phyloP scores from a whole-genome alignment of 2,113 vertebrate genomes.

The Thunnus thynnus region DNA sequence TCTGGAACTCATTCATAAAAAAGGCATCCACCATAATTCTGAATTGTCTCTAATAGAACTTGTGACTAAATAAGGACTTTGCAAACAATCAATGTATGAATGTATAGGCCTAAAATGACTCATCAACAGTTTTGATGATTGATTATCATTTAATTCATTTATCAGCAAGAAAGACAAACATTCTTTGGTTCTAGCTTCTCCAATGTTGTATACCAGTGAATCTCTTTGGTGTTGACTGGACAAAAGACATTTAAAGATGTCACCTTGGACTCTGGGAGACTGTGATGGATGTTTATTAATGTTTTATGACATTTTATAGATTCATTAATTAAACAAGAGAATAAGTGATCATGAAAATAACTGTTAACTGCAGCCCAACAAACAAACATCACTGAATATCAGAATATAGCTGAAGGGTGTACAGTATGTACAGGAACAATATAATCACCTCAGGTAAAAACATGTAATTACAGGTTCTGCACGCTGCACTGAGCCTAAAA shows the following conservation, averaged over 20 bases:
- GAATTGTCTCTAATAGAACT: neutral
- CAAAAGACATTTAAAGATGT: too few relatives aligned
- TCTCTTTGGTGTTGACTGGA: too few relatives aligned
- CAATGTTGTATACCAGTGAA: neutral
- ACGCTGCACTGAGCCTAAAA: neutral
- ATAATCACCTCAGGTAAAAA: neutral
- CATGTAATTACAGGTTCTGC: neutral
- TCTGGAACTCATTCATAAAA: neutral
- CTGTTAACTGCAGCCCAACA: neutral
- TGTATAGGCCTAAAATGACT: neutral
- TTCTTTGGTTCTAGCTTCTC: neutral
- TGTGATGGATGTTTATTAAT: too few relatives aligned
- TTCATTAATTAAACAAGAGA: too few relatives aligned
- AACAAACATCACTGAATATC: neutral
- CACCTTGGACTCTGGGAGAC: too few relatives aligned
- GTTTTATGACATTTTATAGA: too few relatives aligned
- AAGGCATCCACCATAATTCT: neutral
- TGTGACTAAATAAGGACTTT: neutral
- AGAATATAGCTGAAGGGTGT: conserved; percentile 5
- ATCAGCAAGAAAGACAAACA: neutral
- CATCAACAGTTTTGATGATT: neutral
- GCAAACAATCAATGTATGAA: neutral
- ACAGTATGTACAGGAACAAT: neutral
- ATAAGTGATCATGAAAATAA: too few relatives aligned
- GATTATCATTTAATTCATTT: neutral